Evolutionary conservation across 2,797 vertebrate species (phyloP).

Genomic region (Setipinna tenuifilis): DNA sequence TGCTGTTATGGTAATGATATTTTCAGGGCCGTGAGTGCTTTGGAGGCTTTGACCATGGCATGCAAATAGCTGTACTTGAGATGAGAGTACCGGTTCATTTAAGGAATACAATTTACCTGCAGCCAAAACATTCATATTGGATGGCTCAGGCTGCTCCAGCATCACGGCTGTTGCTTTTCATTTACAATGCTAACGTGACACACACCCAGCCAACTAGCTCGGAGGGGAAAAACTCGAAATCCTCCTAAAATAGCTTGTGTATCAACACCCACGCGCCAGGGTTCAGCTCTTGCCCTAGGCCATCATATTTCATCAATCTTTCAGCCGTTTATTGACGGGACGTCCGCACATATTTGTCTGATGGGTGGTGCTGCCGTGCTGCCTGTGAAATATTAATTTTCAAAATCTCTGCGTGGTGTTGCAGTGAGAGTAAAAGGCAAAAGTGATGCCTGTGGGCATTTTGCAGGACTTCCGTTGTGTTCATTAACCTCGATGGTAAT

Average conservation of each 20-base stretch:
- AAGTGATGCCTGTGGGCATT: slow-evolving; percentile 64
- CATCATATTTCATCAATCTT: slow-evolving; percentile 77
- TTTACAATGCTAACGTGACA: slow-evolving; percentile 53
- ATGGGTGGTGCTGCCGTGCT: slow-evolving; percentile 57
- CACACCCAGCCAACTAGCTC: slow-evolving; percentile 56
- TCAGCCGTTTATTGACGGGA: slow-evolving; percentile 75
- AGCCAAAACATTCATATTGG: slow-evolving; percentile 38
- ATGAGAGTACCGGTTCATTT: not conserved
- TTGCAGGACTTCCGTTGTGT: slow-evolving; percentile 60
- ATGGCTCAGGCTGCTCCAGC: slow-evolving; percentile 39
- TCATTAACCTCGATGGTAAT: slow-evolving; percentile 66
- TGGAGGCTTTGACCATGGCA: not conserved
- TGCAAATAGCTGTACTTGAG: not conserved
- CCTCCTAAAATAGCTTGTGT: slow-evolving; percentile 70
- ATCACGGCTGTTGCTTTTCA: slow-evolving; percentile 56
- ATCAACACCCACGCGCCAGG: slow-evolving; percentile 69
- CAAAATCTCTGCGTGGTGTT: slow-evolving; percentile 65
- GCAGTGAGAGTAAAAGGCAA: slow-evolving; percentile 48
- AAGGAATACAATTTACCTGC: not conserved
- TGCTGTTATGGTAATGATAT: not conserved
- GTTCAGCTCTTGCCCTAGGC: slow-evolving; percentile 67
- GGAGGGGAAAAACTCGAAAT: slow-evolving; percentile 60
- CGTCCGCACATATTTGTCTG: slow-evolving; percentile 78
- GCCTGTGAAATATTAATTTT: slow-evolving; percentile 76
- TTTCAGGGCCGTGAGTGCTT: not conserved